Conservation (phyloP, 2,888 invertebrate species). For the Temnothorax ravouxi region DNA sequence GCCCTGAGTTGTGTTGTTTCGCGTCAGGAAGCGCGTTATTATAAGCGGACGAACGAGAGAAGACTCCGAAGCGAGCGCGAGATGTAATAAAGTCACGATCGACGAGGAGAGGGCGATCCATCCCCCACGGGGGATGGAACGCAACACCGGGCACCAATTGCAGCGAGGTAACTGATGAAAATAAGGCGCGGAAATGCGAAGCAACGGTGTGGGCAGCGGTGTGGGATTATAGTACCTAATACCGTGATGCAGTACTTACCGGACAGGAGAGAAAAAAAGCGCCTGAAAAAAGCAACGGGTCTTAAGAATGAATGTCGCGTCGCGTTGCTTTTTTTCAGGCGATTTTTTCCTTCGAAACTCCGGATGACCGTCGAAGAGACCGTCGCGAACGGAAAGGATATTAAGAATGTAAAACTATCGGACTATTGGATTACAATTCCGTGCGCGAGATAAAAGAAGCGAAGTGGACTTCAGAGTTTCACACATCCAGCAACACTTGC, state of each 20-base stretch:
- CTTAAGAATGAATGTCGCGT: neutral
- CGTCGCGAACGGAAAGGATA: neutral
- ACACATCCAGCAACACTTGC: neutral
- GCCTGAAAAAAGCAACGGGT: neutral
- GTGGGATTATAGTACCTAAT: neutral
- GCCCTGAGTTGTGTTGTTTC: slow-evolving; percentile 17
- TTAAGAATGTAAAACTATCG: slow-evolving; percentile 9
- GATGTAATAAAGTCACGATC: slow-evolving; percentile 30
- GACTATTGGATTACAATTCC: neutral
- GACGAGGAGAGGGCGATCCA: neutral
- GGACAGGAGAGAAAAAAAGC: neutral
- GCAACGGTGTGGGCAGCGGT: too few species aligned
- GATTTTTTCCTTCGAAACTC: neutral
- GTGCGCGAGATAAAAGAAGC: neutral
- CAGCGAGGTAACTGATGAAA: neutral
- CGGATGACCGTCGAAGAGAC: neutral
- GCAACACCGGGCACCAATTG: neutral
- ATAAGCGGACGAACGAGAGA: slow-evolving; percentile 37
- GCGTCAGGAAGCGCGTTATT: slow-evolving; percentile 33
- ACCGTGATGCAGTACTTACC: neutral
- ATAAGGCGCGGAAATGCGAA: neutral
- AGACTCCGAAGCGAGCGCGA: slow-evolving; percentile 16
- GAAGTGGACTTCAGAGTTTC: neutral
- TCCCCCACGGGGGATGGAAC: neutral
- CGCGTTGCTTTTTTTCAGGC: too few species aligned